phyloP scores from a whole-genome alignment of 53 echinoderm and acorn worm genomes.

The Holothuria scabra region DNA sequence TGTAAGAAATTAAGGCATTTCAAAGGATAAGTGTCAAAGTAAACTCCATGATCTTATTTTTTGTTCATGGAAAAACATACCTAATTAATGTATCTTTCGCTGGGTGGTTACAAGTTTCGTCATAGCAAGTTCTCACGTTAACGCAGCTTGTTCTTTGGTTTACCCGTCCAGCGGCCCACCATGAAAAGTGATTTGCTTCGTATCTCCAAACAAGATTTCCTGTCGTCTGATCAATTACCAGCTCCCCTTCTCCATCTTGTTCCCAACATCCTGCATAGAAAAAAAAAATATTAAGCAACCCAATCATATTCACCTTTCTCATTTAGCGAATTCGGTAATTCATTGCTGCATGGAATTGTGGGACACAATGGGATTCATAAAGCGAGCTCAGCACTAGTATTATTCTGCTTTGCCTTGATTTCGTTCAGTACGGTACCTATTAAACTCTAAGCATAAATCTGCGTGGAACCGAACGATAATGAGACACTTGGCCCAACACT shows the following conservation, averaged over 20 bases:
- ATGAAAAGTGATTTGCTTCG: constrained; percentile 70
- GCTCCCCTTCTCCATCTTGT: constrained; percentile 47
- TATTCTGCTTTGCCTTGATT: too few relatives aligned
- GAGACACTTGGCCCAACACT: too few relatives aligned
- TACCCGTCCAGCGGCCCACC: constrained; percentile 83
- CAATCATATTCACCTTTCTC: too few relatives aligned
- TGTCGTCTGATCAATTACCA: constrained; percentile 22
- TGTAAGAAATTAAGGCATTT: too few relatives aligned
- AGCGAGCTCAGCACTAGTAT: too few relatives aligned
- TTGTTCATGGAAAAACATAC: constrained; percentile 36
- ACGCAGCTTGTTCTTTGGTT: constrained; percentile 72
- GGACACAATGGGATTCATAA: too few relatives aligned
- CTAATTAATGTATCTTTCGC: constrained; percentile 62
- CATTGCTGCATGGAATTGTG: too few relatives aligned
- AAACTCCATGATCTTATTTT: too few relatives aligned
- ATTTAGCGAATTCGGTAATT: too few relatives aligned
- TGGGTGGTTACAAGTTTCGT: constrained; percentile 55
- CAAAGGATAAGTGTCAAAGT: background rate
- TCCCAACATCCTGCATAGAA: constrained; percentile 53
- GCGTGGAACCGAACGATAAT: too few relatives aligned
- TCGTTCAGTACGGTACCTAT: too few relatives aligned
- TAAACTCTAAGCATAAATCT: too few relatives aligned
- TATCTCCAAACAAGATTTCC: constrained; percentile 71
- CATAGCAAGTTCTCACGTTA: constrained; percentile 69
- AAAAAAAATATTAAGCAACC: background rate